These are phyloP conservation scores for Gadus macrocephalus DNA, from an alignment of 2,113 vertebrate genomes.

Conservation along the genomic window DNA sequence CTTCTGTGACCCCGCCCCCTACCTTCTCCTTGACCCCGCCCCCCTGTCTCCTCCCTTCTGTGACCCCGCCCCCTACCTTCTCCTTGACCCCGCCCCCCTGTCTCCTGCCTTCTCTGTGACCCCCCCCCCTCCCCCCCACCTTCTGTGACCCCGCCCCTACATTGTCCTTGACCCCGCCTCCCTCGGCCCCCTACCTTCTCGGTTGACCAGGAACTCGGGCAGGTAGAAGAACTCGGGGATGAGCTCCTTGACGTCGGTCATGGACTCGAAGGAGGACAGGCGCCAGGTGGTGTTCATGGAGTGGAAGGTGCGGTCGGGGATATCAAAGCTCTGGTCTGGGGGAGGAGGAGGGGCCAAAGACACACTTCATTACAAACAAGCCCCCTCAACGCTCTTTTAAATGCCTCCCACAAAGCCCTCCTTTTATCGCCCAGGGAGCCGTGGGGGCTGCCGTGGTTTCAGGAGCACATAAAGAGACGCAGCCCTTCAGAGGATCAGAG, in stretches of 20 bases:
- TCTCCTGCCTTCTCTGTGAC: too few species aligned
- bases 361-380: constrained; percentile 56
- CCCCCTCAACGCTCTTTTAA: constrained; percentile 43
- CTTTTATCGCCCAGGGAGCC: constrained; percentile 55
- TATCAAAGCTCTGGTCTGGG: constrained; percentile 99
- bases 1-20: too few species aligned
- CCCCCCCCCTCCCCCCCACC: too few species aligned
- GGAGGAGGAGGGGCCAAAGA: constrained; percentile 51
- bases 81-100: too few species aligned
- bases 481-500: constrained; percentile 44
- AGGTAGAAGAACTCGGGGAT: constrained; percentile 98
- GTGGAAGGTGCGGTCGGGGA: constrained; percentile 97
- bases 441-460: constrained; percentile 46
- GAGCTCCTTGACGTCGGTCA: constrained; percentile 98
- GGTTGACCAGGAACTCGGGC: constrained; percentile 95
- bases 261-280: constrained; percentile 95
- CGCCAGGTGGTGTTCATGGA: constrained; percentile 98
- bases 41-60: too few species aligned
- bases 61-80: too few species aligned
- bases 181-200: constrained; percentile 79
- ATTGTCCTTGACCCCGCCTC: too few species aligned
- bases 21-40: too few species aligned
- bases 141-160: too few species aligned
- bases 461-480: constrained; percentile 44
- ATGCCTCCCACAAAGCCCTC: constrained; percentile 21